Conservation (phyloP, 2,888 invertebrate species). For the Sarcophaga rosellei region DNA sequence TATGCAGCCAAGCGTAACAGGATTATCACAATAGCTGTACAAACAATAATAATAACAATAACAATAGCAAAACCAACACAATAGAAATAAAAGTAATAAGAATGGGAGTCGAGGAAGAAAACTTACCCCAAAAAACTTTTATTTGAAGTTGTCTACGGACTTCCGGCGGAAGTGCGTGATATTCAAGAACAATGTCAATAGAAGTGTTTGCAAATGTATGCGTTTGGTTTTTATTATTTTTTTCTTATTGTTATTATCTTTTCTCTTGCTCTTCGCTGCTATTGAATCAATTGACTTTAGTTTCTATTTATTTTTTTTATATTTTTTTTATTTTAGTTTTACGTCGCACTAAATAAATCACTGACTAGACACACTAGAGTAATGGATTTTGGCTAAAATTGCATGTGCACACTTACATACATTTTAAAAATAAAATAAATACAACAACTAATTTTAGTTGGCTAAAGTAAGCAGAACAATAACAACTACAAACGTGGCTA, state of each 20-base stretch:
- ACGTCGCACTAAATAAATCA: conserved; percentile 21
- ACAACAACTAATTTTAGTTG: too few species aligned
- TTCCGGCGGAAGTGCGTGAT: conserved; percentile 56
- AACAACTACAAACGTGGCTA: too few species aligned
- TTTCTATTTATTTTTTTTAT: neutral
- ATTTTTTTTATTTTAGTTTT: neutral
- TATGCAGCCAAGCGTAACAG: neutral
- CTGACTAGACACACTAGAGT: neutral
- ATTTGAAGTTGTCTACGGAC: conserved; percentile 43
- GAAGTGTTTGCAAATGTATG: conserved; percentile 14
- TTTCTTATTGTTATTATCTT: conserved; percentile 8
- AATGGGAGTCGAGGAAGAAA: neutral
- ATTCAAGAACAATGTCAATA: conserved; percentile 2
- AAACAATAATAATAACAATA: neutral
- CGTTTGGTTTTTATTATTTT: conserved; percentile 7
- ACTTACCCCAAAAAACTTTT: conserved; percentile 57
- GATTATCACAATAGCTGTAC: neutral
- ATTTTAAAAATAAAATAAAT: neutral
- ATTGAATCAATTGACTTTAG: conserved; percentile 12
- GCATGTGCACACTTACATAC: neutral
- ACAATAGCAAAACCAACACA: neutral
- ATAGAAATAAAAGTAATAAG: neutral
- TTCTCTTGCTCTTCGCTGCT: neutral
- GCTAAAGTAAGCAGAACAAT: too few species aligned
- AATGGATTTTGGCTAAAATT: neutral